These are phyloP conservation scores for Ennomos fuscantarius DNA, from an alignment of 2,888 invertebrate genomes.

Conservation along the genomic window DNA sequence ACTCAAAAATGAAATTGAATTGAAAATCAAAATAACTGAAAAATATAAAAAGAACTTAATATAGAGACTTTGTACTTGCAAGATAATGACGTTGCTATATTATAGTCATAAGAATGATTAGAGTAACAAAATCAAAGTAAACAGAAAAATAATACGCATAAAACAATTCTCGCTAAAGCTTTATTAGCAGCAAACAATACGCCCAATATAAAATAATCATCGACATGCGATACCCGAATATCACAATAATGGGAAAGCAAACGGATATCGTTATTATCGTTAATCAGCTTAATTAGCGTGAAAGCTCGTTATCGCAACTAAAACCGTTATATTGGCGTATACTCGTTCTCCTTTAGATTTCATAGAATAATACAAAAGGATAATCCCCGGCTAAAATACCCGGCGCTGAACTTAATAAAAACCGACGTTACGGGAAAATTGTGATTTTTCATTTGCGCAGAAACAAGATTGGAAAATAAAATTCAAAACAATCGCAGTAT, in stretches of 20 bases:
- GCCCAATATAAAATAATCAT: slow-evolving; percentile 31
- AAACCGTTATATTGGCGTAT: slow-evolving; percentile 16
- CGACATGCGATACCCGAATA: slow-evolving; percentile 47
- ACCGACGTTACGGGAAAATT: slow-evolving; percentile 49
- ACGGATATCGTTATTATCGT: slow-evolving; percentile 45
- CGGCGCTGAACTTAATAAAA: slow-evolving; percentile 51
- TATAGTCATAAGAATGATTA: too few species aligned
- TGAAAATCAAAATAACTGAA: too few species aligned
- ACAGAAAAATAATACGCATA: slow-evolving; percentile 10
- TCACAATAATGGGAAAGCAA: slow-evolving; percentile 17
- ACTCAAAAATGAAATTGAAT: too few species aligned
- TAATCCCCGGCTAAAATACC: slow-evolving; percentile 50
- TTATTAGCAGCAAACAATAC: slow-evolving; percentile 9
- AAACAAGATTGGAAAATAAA: slow-evolving; percentile 49
- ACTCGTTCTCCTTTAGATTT: slow-evolving; percentile 40
- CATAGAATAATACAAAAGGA: slow-evolving; percentile 43
- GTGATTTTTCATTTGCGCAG: slow-evolving; percentile 55
- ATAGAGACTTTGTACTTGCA: too few species aligned
- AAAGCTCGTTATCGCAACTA: slow-evolving; percentile 33
- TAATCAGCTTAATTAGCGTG: slow-evolving; percentile 41
- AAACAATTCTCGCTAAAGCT: slow-evolving; percentile 10
- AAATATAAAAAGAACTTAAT: too few species aligned
- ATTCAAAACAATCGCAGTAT: slow-evolving; percentile 72
- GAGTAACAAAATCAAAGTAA: not conserved
- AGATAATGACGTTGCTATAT: too few species aligned